A percentile compares a stretch with the other conserved stretches of the same genome.
Evolutionary conservation across 2,113 vertebrate genomes (phyloP).

Genomic region (Epinephelus lanceolatus): DNA sequence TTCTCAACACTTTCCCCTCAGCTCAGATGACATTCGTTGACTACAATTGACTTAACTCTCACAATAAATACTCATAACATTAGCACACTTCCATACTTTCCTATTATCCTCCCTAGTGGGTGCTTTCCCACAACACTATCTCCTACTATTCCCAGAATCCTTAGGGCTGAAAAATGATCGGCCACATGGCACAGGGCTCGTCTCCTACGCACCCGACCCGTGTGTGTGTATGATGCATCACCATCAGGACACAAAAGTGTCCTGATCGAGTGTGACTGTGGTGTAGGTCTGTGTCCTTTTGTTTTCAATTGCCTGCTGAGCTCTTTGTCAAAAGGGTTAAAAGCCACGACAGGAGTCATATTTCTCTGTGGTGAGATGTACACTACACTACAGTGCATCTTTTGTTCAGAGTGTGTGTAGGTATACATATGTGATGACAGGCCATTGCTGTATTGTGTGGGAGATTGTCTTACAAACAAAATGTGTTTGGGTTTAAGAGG

Average conservation of each 20-base stretch:
- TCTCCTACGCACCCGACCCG: background rate
- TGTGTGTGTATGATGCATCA: slow-evolving; percentile 7
- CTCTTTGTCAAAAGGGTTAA: slow-evolving; percentile 51
- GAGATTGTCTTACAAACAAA: slow-evolving; percentile 9
- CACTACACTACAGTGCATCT: slow-evolving; percentile 26
- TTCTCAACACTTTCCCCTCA: slow-evolving; percentile 23
- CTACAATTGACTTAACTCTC: slow-evolving; percentile 49
- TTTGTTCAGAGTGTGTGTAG: slow-evolving; percentile 31
- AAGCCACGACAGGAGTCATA: slow-evolving; percentile 35
- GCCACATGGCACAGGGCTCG: slow-evolving; percentile 4
- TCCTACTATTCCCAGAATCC: slow-evolving; percentile 47
- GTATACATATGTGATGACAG: slow-evolving; percentile 5
- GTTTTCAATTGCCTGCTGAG: slow-evolving; percentile 41
- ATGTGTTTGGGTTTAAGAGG: background rate
- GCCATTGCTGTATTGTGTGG: slow-evolving; percentile 9
- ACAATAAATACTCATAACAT: slow-evolving; percentile 65
- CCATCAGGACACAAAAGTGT: background rate
- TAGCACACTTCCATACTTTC: slow-evolving; percentile 31
- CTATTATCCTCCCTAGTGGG: slow-evolving; percentile 45
- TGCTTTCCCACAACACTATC: slow-evolving; percentile 67
- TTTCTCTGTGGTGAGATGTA: slow-evolving; percentile 43
- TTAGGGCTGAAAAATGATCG: slow-evolving; percentile 61
- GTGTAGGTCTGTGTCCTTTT: slow-evolving; percentile 27
- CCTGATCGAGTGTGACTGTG: slow-evolving; percentile 34
- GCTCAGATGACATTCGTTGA: slow-evolving; percentile 52